phyloP scores from a whole-genome alignment of 2,797 vertebrate species.

The Chloroceryle inda region DNA sequence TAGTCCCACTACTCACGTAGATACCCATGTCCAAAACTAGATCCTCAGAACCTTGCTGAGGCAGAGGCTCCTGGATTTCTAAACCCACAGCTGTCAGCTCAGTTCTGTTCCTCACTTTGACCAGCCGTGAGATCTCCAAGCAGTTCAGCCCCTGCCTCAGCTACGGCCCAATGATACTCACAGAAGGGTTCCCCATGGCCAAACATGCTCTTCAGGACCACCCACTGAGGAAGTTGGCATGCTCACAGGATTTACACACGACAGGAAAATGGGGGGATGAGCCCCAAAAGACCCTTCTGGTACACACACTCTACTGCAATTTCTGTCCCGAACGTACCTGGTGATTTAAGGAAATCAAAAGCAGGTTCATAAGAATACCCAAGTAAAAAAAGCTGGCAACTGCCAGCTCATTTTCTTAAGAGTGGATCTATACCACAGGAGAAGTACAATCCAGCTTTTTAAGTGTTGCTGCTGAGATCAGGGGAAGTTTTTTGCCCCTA shows the following conservation, averaged over 20 bases:
- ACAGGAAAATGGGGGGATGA: rapidly evolving
- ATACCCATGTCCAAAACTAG: not conserved
- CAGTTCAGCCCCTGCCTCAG: not conserved
- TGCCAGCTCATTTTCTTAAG: not conserved
- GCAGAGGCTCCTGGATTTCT: not conserved
- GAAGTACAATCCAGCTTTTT: not conserved
- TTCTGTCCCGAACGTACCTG: not conserved
- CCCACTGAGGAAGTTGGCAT: rapidly evolving
- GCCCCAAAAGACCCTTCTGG: not conserved
- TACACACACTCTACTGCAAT: too few species aligned
- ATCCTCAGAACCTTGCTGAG: not conserved
- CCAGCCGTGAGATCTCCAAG: not conserved
- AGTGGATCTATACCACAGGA: rapidly evolving
- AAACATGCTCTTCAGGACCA: not conserved
- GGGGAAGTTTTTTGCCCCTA: rapidly evolving
- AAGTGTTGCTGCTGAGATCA: not conserved
- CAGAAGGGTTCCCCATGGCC: not conserved
- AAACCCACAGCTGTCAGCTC: not conserved
- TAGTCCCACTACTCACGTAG: not conserved
- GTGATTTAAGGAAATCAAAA: not conserved
- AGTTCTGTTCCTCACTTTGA: not conserved
- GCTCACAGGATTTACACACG: not conserved
- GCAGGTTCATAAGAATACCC: not conserved
- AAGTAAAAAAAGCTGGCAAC: not conserved
- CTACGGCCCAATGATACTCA: not conserved